These are phyloP conservation scores for Anarsia innoxiella DNA, from an alignment of 2,888 invertebrate species.

Conservation along the genomic window DNA sequence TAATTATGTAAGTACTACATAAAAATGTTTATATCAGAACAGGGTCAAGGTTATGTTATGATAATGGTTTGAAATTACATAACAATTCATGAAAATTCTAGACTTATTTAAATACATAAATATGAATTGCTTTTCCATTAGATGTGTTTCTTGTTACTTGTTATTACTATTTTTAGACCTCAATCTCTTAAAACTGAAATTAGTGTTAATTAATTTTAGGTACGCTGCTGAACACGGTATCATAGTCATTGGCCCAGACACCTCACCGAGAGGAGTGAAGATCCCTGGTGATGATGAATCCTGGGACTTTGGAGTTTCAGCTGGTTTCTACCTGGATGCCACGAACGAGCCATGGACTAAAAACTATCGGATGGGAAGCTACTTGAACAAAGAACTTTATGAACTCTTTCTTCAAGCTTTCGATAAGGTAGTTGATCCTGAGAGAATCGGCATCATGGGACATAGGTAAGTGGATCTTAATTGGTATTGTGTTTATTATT, in stretches of 20 bases:
- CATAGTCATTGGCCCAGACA: constrained; percentile 95
- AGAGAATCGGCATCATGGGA: constrained; percentile 85
- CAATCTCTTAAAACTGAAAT: too few species aligned
- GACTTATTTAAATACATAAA: too few species aligned
- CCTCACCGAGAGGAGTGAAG: constrained; percentile 93
- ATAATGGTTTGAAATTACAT: too few species aligned
- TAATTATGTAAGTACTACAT: too few species aligned
- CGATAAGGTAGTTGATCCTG: constrained; percentile 57
- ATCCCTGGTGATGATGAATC: constrained; percentile 93
- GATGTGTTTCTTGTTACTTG: too few species aligned
- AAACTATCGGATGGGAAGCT: constrained; percentile 96
- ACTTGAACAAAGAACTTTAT: constrained; percentile 91
- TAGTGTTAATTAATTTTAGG: constrained; percentile 44
- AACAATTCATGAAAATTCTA: too few species aligned
- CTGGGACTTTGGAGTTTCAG: constrained; percentile 96
- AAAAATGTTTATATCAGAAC: too few species aligned
- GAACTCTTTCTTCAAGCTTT: constrained; percentile 85
- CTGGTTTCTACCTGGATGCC: constrained; percentile 97
- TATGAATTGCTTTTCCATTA: too few species aligned
- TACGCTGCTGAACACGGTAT: constrained; percentile 90
- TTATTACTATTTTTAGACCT: too few species aligned
- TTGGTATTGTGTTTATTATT: too few species aligned
- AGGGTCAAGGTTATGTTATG: too few species aligned
- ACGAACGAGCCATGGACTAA: constrained; percentile 92
- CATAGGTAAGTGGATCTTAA: constrained; percentile 85